Evolutionary conservation across 1,140 invertebrate species (phyloP), one percentile per base, ranked within the genome.

Genomic region (Orchesella cincta): DNA sequence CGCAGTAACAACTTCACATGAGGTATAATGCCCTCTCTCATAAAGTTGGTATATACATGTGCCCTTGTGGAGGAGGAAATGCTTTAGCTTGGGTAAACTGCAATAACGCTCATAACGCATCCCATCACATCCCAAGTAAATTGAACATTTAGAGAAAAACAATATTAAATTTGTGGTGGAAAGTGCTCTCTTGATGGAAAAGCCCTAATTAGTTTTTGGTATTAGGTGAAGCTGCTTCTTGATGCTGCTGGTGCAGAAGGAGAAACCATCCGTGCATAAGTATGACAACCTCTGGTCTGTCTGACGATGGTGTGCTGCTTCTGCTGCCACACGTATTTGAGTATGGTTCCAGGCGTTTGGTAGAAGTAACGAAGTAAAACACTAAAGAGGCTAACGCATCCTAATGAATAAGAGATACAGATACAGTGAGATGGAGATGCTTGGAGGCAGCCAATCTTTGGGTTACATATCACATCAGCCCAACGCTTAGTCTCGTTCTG

Each of bases 181-280:
- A 57, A 57, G 54, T 57, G 54, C 54, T 57, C 54, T 57, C 54
- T 57, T 57, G 54, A 57, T 57, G 54, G 54, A 57, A 57, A 57
- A 57, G 54, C 12, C 54, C 54, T 57, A 57, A 57, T 57, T 57
- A 57, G 54, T 57, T 57, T 57, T 57, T 57, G 54, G 54, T 57
- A 57, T 57, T 57, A 57, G 54, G 23, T 57, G 54, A 57, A 57
- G 5, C 39, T 46, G 12, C 26, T 57, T 5, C 54, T 23, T 57
- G 54, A 12, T 57, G 8, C 23, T 26, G 14, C 54, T 23, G 26
- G n/a, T 26, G 14, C 54, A 57, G 54, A 57, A 5, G 54, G 14
- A 57, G 23, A 26, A 57, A 16, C 54, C 54, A 57, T 16, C n/a
- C 54, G 54, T 57, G 54, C 54, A 57, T 57, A 23, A 46, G 20